Base-by-base conservation (phyloP, 2,888 invertebrate genomes). In the Malacosoma neustria region DNA sequence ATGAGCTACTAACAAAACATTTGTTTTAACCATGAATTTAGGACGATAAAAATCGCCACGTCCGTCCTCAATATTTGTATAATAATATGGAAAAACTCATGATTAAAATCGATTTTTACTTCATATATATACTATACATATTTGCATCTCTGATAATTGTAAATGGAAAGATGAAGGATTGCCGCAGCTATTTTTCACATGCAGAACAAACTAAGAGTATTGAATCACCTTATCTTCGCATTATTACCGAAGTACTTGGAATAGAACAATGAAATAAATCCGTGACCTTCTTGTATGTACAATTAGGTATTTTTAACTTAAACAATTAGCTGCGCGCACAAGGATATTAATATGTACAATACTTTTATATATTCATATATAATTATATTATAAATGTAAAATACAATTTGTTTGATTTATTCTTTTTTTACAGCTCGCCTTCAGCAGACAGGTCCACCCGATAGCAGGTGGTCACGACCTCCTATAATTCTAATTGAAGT, bases 221-320 rank as follows among this genome's bases (percentile, higher is more conserved):
- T 48, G 43, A 45, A 30, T 22, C 22, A 7, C 42, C 49, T 54
- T 54, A 56, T 59, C 59, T 61, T 44, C 49, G 48, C 54, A 56
- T 55, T 49, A 53, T 51, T 49, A 48, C 57, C 48, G 45, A 53
- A 54, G 51, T 54, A 54, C 52, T 47, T 52, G 41, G 61, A 51
- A 53, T 61, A 64, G 62, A 67, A 80, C 77, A 79, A 79, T 77
- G 70, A 68, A 75, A 64, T 62, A 61, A 62, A 33, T 65, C 63
- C 58, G 51, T 60, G 73, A 62, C 79, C 79, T 77, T 70, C 70
- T 65, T 61, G 61, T 63, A 22, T 67, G 68, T 70, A 53, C 65
- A 64, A 68, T 70, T 72, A 69, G 58, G 51, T 61, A 62, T 53
- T 57, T 38, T 57, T 56, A 52, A 58, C 45, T 50, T 50, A 61